Conservation (phyloP, 2,888 invertebrate genomes). For the Neoaliturus tenellus region DNA sequence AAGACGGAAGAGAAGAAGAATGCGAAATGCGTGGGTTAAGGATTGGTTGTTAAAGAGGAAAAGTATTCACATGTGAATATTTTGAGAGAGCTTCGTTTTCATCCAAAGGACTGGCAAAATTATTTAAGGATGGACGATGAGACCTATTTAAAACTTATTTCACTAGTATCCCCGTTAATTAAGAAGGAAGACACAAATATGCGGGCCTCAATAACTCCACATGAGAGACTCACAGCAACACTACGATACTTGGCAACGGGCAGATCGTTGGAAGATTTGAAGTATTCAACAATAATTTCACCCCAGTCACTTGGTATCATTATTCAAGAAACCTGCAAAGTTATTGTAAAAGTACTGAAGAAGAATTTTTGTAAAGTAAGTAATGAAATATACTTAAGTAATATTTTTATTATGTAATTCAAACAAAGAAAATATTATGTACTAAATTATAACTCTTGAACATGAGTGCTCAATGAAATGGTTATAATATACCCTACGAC, state of each 20-base stretch:
- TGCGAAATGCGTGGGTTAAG: slow-evolving; percentile 44
- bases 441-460: too few species aligned
- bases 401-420: neutral
- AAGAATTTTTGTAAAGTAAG: slow-evolving; percentile 44
- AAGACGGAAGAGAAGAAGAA: slow-evolving; percentile 4
- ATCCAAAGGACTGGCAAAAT: slow-evolving; percentile 46
- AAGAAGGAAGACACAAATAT: slow-evolving; percentile 59
- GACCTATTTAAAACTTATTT: slow-evolving; percentile 50
- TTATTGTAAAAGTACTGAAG: slow-evolving; percentile 31
- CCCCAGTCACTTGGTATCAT: slow-evolving; percentile 42
- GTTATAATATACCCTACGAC: too few species aligned
- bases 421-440: neutral
- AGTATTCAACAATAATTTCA: slow-evolving; percentile 58
- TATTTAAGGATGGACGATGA: slow-evolving; percentile 52
- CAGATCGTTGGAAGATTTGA: slow-evolving; percentile 55
- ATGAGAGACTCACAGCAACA: slow-evolving; percentile 58
- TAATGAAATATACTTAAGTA: neutral
- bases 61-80: slow-evolving; percentile 19
- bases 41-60: neutral
- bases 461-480: too few species aligned
- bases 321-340: slow-evolving; percentile 43
- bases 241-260: slow-evolving; percentile 55
- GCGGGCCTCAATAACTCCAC: slow-evolving; percentile 56
- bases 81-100: slow-evolving; percentile 24
- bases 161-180: slow-evolving; percentile 53